Evolutionary conservation across 23 tunicate genomes (phyloP), one percentile per base, ranked within the genome.

Genomic region (Diplosoma virens): DNA sequence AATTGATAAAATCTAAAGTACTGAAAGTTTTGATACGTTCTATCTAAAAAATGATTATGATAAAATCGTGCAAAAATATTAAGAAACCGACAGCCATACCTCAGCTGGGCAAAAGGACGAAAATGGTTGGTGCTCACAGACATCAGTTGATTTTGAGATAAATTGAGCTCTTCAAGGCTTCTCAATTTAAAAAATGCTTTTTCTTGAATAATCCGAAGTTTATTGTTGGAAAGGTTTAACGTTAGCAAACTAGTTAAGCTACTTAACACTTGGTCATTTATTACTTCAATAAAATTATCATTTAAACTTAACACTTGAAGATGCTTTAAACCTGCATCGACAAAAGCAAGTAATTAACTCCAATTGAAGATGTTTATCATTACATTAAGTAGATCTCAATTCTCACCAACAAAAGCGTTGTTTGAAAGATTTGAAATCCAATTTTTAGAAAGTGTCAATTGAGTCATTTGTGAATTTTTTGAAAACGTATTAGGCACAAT

Each of bases 271-370:
- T 34, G 2, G 7, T 67, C 7, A 6, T 37, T 35, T 50, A 67
- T 67, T 36, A 2, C 26, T 17, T 35, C 9, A 18, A 67, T 4
- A 6, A 9, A 5, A 36, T 67, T 67, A 2, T 5, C 23, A 16
- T 22, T 26, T 6, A 67, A 23, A 16, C 6, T 17, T 2, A 67
- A 22, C 5, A 18, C 7, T 36, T 35, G 9, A 35, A 67, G 74
- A 34, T 67, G 35, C 24, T 34, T 3, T 21, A 67, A 37, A 16
- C 74, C 74, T 67, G 52, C 35, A 67, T n/a, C n/a, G n/a, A 36
- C 3, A 63, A 63, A 63, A 56, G 20, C 64, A 56, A 56, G 64
- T 21, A 56, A 5, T 16, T 5, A n/a, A n/a, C n/a, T n/a, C n/a
- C n/a, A n/a, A n/a, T n/a, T n/a, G n/a, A n/a, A n/a, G n/a, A n/a